Evolutionary conservation across 1,140 invertebrate genomes (phyloP), one percentile per base, ranked within the genome.

Genomic region (Scaptodrosophila lebanonensis): DNA sequence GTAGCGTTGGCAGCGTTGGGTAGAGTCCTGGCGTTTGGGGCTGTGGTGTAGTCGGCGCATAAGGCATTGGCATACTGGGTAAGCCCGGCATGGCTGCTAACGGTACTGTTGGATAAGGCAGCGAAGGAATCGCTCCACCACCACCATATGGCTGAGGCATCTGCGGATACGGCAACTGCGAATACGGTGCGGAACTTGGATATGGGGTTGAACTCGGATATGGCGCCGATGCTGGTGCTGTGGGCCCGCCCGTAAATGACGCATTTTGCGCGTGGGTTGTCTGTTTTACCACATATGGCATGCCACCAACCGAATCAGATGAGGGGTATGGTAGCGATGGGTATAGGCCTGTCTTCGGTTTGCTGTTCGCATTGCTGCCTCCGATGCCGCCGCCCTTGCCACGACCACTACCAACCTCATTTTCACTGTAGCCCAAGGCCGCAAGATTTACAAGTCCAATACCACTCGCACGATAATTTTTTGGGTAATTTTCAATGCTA

Each of bases 391-490:
- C n/a, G n/a, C n/a, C 30, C 16, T 25, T 18, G 7, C 17, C 25
- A 7, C 18, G 40, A 30, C 48, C 48, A 17, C 35, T 40, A 54
- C 51, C 62, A 40, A 76, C 42, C 72, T 85, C 83, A 77, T 77
- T 85, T 49, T 79, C 67, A 47, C 69, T 83, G 63, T 84, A 84
- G 62, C 82, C 82, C 44, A 84, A 66, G 45, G 82, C 82, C 44
- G 82, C 82, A 49, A 84, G 60, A 52, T 84, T 84, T 27, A 84
- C 82, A 43, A 84, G 75, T 50, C 82, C 82, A 76, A 84, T 84
- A 53, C 82, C 82, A 53, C 67, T 84, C 27, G 82, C 76, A 70
- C 82, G 82, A 84, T 84, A 84, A 73, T 84, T 84, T 47, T 84
- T 84, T 25, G 82, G 82, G 58, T 82, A 84, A 82, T 84, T 82